A percentile compares a stretch with the other conserved stretches of the same genome.
These are phyloP conservation scores for Brachypteracias leptosomus DNA, from an alignment of 2,113 vertebrate genomes.

Conservation along the genomic window DNA sequence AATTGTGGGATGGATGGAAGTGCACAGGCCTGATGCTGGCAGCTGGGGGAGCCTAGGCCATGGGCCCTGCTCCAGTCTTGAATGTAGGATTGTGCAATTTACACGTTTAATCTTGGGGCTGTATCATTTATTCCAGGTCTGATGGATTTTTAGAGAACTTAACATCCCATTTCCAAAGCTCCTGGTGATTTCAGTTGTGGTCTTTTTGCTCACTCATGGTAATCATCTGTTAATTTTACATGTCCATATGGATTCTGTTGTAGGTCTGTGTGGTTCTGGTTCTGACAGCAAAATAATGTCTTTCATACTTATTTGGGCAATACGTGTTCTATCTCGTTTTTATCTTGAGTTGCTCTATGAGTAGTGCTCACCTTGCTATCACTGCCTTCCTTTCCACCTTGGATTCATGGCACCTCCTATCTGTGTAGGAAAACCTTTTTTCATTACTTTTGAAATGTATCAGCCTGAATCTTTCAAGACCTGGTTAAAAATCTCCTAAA, in stretches of 20 bases:
- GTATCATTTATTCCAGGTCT: not conserved
- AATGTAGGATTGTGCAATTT: not conserved
- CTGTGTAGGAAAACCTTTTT: not conserved
- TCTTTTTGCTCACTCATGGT: not conserved
- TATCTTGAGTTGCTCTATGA: not conserved
- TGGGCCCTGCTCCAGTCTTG: not conserved
- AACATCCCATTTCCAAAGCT: not conserved
- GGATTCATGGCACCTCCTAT: not conserved
- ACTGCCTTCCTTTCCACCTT: not conserved
- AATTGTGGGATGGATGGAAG: not conserved
- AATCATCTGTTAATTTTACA: not conserved
- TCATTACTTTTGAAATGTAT: not conserved
- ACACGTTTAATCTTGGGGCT: not conserved
- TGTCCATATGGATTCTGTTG: not conserved
- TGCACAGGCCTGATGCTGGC: accelerated
- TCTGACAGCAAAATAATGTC: not conserved
- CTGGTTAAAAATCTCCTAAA: not conserved
- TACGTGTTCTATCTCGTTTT: not conserved
- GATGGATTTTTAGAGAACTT: not conserved
- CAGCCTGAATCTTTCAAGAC: not conserved
- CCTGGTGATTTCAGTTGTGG: not conserved
- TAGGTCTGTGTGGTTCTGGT: not conserved
- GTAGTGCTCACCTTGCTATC: not conserved
- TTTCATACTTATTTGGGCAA: not conserved
- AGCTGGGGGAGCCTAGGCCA: accelerated